A percentile compares a stretch with the other conserved stretches of the same genome.
phyloP scores from a whole-genome alignment of 2,888 invertebrate species.

The Chalcis sispes region DNA sequence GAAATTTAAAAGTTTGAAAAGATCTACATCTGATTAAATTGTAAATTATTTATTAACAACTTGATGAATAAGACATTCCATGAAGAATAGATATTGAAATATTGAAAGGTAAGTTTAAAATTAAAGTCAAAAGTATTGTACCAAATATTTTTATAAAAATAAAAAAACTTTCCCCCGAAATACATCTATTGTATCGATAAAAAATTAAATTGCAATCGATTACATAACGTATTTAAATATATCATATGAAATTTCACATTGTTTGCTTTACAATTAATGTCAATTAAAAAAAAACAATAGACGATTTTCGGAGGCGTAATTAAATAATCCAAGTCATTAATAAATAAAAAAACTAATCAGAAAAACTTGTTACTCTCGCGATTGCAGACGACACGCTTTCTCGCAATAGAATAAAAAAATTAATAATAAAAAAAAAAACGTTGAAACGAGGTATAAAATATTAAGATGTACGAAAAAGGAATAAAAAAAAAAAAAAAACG shows the following conservation, averaged over 20 bases:
- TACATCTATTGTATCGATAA: background rate
- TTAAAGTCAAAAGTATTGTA: too few species aligned
- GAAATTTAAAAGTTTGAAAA: background rate
- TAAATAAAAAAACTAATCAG: slow-evolving; percentile 44
- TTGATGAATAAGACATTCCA: slow-evolving; percentile 12
- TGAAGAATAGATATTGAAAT: too few species aligned
- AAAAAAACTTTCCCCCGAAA: slow-evolving; percentile 23
- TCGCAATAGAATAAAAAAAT: background rate
- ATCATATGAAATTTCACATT: too few species aligned
- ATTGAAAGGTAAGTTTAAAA: too few species aligned
- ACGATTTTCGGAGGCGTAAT: slow-evolving; percentile 16
- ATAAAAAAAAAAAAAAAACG: background rate
- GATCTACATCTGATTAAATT: slow-evolving; percentile 17
- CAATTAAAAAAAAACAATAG: background rate
- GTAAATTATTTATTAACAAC: slow-evolving; percentile 36
- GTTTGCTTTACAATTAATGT: too few species aligned
- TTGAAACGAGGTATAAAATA: background rate
- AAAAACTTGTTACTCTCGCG: slow-evolving; percentile 18
- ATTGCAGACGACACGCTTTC: slow-evolving; percentile 13
- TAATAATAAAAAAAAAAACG: background rate
- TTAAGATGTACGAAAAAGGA: background rate
- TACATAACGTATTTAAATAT: too few species aligned
- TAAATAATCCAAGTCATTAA: slow-evolving; percentile 22
- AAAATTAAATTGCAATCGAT: background rate
- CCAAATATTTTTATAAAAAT: too few species aligned